These are phyloP conservation scores for Molothrus ater DNA, from an alignment of 2,797 vertebrate species.

Conservation along the genomic window DNA sequence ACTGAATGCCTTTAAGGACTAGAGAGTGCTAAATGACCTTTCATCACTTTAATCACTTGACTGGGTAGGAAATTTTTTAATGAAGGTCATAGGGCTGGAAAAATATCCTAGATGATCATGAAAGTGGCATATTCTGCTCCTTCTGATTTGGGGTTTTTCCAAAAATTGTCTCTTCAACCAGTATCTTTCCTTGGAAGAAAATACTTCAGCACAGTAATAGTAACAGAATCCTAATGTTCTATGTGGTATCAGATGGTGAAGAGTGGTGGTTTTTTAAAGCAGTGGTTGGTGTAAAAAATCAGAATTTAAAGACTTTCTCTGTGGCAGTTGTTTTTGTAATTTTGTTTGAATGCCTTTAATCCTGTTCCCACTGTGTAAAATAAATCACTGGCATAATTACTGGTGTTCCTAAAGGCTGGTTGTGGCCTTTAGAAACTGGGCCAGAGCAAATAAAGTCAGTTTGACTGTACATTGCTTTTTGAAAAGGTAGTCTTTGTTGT, in stretches of 20 bases:
- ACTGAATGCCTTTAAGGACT: slow-evolving; percentile 28
- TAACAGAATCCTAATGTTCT: neutral
- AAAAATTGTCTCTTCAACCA: slow-evolving; percentile 2
- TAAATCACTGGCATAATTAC: slow-evolving; percentile 21
- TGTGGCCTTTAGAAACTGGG: slow-evolving; percentile 9
- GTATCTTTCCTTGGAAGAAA: neutral
- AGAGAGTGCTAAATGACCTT: slow-evolving; percentile 52
- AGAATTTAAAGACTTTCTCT: neutral
- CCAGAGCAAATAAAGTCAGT: neutral
- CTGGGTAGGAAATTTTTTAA: slow-evolving; percentile 43
- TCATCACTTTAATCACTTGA: slow-evolving; percentile 53
- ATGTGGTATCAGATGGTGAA: neutral
- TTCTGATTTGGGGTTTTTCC: neutral
- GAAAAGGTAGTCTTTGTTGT: neutral
- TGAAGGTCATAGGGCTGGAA: slow-evolving; percentile 42
- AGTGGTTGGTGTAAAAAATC: neutral
- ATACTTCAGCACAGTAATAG: neutral
- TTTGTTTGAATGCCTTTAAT: slow-evolving; percentile 32
- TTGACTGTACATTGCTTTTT: neutral
- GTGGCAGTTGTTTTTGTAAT: neutral
- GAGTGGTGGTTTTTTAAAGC: neutral
- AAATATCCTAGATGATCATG: neutral
- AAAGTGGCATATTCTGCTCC: neutral
- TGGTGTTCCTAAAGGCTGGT: neutral
- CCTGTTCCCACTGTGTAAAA: slow-evolving; percentile 12